Percentiles rank a stretch among this genome's conserved stretches.
Conservation (phyloP, 2,113 vertebrate species). For the Melanerpes aurifrons region DNA sequence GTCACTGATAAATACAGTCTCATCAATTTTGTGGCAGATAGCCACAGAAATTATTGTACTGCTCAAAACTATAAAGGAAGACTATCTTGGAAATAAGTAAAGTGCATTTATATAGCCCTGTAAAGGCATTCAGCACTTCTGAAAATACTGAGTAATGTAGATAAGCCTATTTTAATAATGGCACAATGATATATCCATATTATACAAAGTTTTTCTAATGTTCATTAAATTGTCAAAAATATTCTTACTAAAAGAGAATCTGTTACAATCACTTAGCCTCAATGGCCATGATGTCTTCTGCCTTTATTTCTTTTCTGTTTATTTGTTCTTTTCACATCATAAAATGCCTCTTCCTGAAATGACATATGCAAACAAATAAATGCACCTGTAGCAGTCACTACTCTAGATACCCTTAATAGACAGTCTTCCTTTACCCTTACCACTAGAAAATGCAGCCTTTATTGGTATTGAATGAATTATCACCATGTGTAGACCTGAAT, state of each 20-base stretch:
- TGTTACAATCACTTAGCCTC: slow-evolving; percentile 33
- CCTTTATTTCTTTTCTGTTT: slow-evolving; percentile 41
- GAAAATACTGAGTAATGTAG: slow-evolving; percentile 44
- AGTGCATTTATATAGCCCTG: slow-evolving; percentile 58
- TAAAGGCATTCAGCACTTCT: slow-evolving; percentile 40
- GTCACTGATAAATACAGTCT: slow-evolving; percentile 31
- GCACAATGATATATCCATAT: slow-evolving; percentile 58
- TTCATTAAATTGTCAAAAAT: slow-evolving; percentile 69
- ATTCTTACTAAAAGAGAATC: slow-evolving; percentile 45
- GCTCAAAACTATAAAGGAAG: slow-evolving; percentile 64
- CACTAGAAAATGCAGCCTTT: slow-evolving; percentile 53
- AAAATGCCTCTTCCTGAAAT: slow-evolving; percentile 35
- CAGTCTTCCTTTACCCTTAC: slow-evolving; percentile 66
- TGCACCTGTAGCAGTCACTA: neutral
- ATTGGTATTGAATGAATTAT: slow-evolving; percentile 62
- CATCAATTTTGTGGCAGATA: slow-evolving; percentile 18
- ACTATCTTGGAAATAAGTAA: slow-evolving; percentile 65
- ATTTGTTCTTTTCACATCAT: slow-evolving; percentile 35
- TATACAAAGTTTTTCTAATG: slow-evolving; percentile 37
- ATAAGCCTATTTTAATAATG: slow-evolving; percentile 69
- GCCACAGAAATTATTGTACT: slow-evolving; percentile 47
- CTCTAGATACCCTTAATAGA: slow-evolving; percentile 49
- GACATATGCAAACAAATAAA: slow-evolving; percentile 47
- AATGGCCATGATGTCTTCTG: slow-evolving; percentile 41
- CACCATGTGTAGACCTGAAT: slow-evolving; percentile 67